These are phyloP conservation scores for Yponomeuta evonymella DNA, from an alignment of 2,888 invertebrate species.

Conservation along the genomic window DNA sequence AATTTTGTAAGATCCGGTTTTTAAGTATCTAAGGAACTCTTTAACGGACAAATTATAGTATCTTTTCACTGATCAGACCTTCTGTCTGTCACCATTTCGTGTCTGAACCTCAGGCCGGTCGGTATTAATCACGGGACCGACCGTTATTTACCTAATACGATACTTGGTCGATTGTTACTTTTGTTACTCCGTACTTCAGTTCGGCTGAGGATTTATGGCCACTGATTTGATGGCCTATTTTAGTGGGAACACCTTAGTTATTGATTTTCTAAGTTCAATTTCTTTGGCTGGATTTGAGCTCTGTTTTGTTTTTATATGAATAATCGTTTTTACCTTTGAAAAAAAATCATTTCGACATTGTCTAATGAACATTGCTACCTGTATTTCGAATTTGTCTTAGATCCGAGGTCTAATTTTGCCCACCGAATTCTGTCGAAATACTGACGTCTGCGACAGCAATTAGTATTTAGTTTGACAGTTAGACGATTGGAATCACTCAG, in stretches of 20 bases:
- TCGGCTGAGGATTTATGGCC: not conserved
- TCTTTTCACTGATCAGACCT: not conserved
- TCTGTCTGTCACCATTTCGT: not conserved
- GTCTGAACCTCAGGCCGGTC: not conserved
- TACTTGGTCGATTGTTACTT: not conserved
- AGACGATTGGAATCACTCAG: no score
- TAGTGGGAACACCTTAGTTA: not conserved
- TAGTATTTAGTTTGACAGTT: no score
- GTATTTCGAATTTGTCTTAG: no score
- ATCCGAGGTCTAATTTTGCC: no score
- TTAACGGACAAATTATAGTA: no score
- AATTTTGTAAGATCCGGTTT: no score
- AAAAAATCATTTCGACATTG: no score
- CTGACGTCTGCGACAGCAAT: no score
- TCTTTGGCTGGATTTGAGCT: not conserved
- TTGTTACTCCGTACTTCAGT: not conserved
- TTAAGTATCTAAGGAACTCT: no score
- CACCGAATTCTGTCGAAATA: no score
- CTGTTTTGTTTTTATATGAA: not conserved
- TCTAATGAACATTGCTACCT: no score
- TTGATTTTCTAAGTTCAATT: not conserved
- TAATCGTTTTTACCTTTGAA: no score
- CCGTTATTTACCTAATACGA: conserved; percentile 1
- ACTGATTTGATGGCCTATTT: not conserved
- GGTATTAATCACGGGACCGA: not conserved